These are phyloP conservation scores for Eugnorisma glareosa DNA, from an alignment of 2,888 invertebrate species.

Conservation along the genomic window DNA sequence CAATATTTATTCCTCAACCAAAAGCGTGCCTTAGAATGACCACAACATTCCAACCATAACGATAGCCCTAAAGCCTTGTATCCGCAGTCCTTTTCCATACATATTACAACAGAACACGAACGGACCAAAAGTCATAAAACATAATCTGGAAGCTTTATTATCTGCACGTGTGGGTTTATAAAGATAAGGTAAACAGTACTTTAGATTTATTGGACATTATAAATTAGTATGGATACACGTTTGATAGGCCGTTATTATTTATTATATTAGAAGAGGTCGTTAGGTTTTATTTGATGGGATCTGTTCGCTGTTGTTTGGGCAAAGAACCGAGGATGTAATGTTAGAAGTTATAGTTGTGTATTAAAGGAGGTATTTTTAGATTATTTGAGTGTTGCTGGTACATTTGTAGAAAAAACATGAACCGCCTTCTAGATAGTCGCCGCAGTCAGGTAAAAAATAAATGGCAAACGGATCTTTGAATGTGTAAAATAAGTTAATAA, in stretches of 20 bases:
- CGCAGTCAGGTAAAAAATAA: neutral
- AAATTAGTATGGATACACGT: constrained; percentile 66
- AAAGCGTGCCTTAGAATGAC: neutral
- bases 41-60: neutral
- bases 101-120: constrained; percentile 32
- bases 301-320: constrained; percentile 34
- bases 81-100: constrained; percentile 41
- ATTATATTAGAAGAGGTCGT: constrained; percentile 46
- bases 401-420: neutral
- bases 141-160: constrained; percentile 66
- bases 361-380: neutral
- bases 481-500: no score
- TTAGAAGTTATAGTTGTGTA: neutral
- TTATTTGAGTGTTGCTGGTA: neutral
- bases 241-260: constrained; percentile 65
- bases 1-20: neutral
- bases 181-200: constrained; percentile 70
- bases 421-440: neutral
- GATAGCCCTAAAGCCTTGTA: neutral
- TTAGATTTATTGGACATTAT: constrained; percentile 69
- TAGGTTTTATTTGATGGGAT: constrained; percentile 58
- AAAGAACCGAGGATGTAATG: constrained; percentile 12
- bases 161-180: constrained; percentile 68
- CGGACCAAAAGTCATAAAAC: constrained; percentile 61
- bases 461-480: neutral